Percentiles rank a stretch among this genome's conserved stretches.
phyloP scores from a whole-genome alignment of 2,888 invertebrate species.

The Notocelia uddmanniana region DNA sequence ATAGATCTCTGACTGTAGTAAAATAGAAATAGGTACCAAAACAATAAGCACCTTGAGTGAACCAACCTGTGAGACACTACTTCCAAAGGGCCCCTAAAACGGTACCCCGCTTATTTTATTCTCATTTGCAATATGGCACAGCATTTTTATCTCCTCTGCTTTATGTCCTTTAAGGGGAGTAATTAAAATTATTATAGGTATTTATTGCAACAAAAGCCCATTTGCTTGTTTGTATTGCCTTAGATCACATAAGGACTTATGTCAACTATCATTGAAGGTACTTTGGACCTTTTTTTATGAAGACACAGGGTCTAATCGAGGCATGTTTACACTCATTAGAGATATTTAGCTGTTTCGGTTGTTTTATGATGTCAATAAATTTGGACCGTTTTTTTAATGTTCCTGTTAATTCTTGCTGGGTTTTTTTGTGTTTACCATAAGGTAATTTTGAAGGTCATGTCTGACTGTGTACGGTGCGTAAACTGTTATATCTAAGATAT shows the following conservation, averaged over 20 bases:
- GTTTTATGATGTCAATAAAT: conserved; percentile 82
- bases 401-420: conserved; percentile 29
- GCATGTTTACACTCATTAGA: conserved; percentile 85
- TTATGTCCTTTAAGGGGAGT: conserved; percentile 79
- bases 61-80: not conserved
- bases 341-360: conserved; percentile 79
- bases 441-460: conserved; percentile 9
- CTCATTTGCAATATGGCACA: conserved; percentile 80
- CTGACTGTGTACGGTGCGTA: not conserved
- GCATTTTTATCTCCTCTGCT: conserved; percentile 77
- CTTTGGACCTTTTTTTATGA: not conserved
- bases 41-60: not conserved
- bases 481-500: no score
- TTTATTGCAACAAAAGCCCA: conserved; percentile 79
- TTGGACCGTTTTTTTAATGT: conserved; percentile 48
- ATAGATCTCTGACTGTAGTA: no score
- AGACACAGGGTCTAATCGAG: conserved; percentile 72
- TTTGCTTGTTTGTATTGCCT: conserved; percentile 76
- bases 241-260: conserved; percentile 7
- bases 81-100: conserved; percentile 26
- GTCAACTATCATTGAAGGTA: not conserved
- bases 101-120: conserved; percentile 61
- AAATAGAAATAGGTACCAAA: no score
- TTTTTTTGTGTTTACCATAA: not conserved
- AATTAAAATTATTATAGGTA: conserved; percentile 85